A percentile compares a stretch with the other conserved stretches of the same genome.
Conservation (phyloP, 2,888 invertebrate genomes). For the Amblyjoppa fuscipennis region DNA sequence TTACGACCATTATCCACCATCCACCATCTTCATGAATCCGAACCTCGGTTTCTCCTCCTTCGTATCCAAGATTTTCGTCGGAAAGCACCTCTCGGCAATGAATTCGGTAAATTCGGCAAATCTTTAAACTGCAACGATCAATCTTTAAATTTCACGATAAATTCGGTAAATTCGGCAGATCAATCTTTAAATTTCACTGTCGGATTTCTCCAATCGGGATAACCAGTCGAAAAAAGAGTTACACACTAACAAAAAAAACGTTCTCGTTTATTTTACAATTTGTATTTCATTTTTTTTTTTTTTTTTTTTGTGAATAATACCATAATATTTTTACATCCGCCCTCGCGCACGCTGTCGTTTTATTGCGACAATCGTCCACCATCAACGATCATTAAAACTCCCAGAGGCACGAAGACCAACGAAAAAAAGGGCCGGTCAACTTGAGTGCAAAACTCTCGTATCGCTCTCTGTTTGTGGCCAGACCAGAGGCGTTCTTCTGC, state of each 20-base stretch:
- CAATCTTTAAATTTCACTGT: neutral
- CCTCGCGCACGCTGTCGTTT: constrained; percentile 43
- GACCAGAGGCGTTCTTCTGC: constrained; percentile 60
- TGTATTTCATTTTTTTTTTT: neutral
- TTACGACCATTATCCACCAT: constrained; percentile 37
- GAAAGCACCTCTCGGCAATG: neutral
- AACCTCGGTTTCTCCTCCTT: neutral
- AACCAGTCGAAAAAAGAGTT: too few species aligned
- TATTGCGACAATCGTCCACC: constrained; percentile 43
- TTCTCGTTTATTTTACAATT: too few species aligned
- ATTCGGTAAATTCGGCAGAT: neutral
- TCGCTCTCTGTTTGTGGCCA: constrained; percentile 67
- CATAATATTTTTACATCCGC: constrained; percentile 51
- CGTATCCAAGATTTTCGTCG: neutral
- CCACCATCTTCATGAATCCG: constrained; percentile 21
- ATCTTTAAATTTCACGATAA: neutral
- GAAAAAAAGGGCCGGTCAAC: too few species aligned
- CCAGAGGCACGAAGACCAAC: neutral
- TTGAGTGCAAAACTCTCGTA: constrained; percentile 28
- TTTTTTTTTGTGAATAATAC: constrained; percentile 4
- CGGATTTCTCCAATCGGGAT: too few species aligned
- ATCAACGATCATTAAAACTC: neutral
- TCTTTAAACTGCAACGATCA: neutral
- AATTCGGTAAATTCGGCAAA: neutral
- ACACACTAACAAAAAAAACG: too few species aligned